These are phyloP conservation scores for Bungarus multicinctus DNA, from an alignment of 2,113 vertebrate genomes.

Conservation along the genomic window DNA sequence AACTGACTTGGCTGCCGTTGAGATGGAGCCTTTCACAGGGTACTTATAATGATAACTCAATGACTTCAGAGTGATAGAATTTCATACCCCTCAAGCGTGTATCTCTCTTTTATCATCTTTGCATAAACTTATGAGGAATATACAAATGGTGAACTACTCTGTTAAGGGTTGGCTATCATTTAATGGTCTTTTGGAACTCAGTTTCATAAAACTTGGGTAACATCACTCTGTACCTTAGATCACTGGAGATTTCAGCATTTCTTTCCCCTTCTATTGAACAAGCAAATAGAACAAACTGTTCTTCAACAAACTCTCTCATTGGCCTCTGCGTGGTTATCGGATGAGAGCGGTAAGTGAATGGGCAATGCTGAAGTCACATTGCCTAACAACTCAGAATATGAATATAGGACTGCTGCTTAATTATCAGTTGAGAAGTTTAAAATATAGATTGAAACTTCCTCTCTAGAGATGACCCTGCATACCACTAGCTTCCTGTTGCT, in stretches of 20 bases:
- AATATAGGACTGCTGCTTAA: background rate
- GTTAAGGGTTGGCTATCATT: background rate
- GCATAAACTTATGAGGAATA: background rate
- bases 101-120: conserved; percentile 6
- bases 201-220: background rate
- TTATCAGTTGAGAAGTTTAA: background rate
- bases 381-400: background rate
- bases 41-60: background rate
- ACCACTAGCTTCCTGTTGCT: background rate
- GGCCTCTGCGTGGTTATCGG: background rate
- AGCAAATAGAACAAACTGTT: background rate
- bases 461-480: background rate
- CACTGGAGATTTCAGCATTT: background rate
- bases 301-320: background rate
- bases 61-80: background rate
- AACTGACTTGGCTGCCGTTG: background rate
- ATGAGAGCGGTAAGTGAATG: background rate
- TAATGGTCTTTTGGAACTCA: background rate
- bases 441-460: background rate
- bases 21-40: background rate
- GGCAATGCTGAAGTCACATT: background rate
- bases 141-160: background rate
- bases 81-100: background rate
- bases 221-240: background rate
- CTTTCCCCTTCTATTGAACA: background rate